Conservation (phyloP, 2,888 invertebrate species). For the Drosophila nigritarsus region DNA sequence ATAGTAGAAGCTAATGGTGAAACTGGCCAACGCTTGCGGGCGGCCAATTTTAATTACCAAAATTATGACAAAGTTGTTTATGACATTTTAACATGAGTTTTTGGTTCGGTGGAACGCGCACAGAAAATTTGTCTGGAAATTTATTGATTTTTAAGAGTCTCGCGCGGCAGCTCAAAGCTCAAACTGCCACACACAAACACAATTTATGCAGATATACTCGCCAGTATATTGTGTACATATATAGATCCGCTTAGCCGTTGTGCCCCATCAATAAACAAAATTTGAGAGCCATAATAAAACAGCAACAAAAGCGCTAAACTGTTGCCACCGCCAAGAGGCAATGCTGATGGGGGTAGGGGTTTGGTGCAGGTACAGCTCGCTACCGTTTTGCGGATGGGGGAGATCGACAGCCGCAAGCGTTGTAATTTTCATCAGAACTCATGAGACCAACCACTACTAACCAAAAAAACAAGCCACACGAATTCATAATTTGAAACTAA, state of each 20-base stretch:
- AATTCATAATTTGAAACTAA: conserved; percentile 48
- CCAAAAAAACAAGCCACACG: conserved; percentile 35
- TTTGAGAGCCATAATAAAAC: conserved; percentile 61
- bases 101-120: conserved; percentile 28
- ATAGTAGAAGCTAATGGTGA: conserved; percentile 5
- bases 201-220: conserved; percentile 43
- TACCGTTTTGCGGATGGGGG: conserved; percentile 52
- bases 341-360: conserved; percentile 4
- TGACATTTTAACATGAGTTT: conserved; percentile 70
- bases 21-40: conserved; percentile 55
- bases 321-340: conserved; percentile 58
- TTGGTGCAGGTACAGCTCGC: conserved; percentile 34
- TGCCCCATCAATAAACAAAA: conserved; percentile 73
- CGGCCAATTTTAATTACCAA: conserved; percentile 80
- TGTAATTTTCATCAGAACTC: conserved; percentile 65
- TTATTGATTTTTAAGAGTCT: conserved; percentile 80
- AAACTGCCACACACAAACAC: conserved; percentile 1
- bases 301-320: conserved; percentile 71
- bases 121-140: conserved; percentile 66
- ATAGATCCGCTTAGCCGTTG: conserved; percentile 75
- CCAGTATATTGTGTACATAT: conserved; percentile 28
- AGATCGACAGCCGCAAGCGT: conserved; percentile 41
- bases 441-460: conserved; percentile 17
- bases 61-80: conserved; percentile 82
- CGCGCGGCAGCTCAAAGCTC: conserved; percentile 54